Conservation (phyloP, 1,140 invertebrate species). For the Schlechtendalia chinensis region DNA sequence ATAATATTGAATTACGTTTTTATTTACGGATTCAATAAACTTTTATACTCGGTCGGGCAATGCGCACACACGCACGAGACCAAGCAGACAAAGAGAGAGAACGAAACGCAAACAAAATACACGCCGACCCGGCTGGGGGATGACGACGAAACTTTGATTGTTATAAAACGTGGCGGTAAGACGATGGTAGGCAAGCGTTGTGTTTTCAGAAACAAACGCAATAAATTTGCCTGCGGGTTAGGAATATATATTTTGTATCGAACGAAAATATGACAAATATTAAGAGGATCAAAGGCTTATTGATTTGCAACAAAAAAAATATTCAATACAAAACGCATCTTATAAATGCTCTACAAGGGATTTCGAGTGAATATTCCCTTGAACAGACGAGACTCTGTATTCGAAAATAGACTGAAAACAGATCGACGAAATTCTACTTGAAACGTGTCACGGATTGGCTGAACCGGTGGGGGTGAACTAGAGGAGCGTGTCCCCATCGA, state of each 20-base stretch:
- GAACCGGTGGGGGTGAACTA: too few relatives aligned
- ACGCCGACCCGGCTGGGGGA: not conserved
- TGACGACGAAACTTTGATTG: conserved; percentile 23
- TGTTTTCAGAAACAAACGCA: not conserved
- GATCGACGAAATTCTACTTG: too few relatives aligned
- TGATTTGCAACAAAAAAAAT: too few relatives aligned
- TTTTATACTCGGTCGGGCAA: not conserved
- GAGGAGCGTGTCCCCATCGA: too few relatives aligned
- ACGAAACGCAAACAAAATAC: not conserved
- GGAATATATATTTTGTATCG: not conserved
- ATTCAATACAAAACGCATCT: too few relatives aligned
- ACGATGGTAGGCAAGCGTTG: too few relatives aligned
- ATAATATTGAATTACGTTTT: conserved; percentile 45
- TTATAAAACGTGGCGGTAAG: not conserved
- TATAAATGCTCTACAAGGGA: too few relatives aligned
- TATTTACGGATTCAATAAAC: conserved; percentile 45
- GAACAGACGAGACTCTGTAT: too few relatives aligned
- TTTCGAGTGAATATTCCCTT: too few relatives aligned
- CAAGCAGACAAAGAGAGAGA: not conserved
- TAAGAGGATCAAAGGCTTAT: not conserved
- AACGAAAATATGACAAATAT: too few relatives aligned
- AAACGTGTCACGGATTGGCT: too few relatives aligned
- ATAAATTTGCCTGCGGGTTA: not conserved
- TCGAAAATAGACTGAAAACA: too few relatives aligned
- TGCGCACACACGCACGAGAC: not conserved